Evolutionary conservation across 1,140 invertebrate species (phyloP).

Genomic region (Pectinophora gossypiella): DNA sequence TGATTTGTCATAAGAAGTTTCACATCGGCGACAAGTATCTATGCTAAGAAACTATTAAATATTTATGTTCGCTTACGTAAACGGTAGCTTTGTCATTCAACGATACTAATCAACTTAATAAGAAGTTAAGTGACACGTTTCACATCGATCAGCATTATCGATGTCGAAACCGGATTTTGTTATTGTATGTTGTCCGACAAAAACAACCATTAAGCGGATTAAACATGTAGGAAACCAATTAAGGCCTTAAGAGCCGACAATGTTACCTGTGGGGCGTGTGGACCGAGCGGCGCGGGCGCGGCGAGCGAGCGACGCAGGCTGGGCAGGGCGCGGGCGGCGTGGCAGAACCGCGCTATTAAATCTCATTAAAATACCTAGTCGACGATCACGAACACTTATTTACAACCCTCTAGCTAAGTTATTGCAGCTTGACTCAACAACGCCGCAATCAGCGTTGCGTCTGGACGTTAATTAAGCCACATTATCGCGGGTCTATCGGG

Average conservation of each 20-base stretch:
- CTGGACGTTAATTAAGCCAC: constrained; percentile 45
- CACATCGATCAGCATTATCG: constrained; percentile 39
- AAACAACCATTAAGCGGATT: constrained; percentile 51
- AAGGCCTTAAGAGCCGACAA: constrained; percentile 45
- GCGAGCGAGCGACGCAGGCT: neutral
- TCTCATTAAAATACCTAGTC: constrained; percentile 54
- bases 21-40: neutral
- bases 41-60: neutral
- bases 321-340: constrained; percentile 6
- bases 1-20: neutral
- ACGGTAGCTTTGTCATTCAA: neutral
- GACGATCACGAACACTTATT: constrained; percentile 47
- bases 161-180: constrained; percentile 36
- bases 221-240: constrained; percentile 56
- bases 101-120: constrained; percentile 20
- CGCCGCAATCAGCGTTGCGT: constrained; percentile 39
- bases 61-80: constrained; percentile 12
- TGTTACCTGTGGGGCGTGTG: constrained; percentile 24
- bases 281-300: constrained; percentile 7
- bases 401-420: constrained; percentile 30
- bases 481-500: constrained; percentile 39
- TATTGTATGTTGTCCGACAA: constrained; percentile 37
- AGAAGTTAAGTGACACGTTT: constrained; percentile 29
- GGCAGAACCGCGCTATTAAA: constrained; percentile 38
- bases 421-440: constrained; percentile 33